Conservation (phyloP, 1,140 invertebrate species). For the Pentalonia nigronervosa region DNA sequence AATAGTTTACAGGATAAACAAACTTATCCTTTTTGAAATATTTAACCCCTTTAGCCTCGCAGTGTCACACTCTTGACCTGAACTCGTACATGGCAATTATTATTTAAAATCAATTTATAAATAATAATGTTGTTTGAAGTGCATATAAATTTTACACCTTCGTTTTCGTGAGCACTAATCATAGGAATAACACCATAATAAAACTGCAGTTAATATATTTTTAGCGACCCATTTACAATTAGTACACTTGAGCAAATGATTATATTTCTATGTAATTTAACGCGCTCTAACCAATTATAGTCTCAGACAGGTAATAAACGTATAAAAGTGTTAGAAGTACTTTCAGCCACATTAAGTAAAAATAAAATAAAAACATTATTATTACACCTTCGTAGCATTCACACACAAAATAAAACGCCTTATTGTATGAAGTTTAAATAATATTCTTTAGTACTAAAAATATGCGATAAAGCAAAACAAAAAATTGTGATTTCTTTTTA, state of each 20-base stretch:
- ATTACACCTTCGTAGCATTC: not conserved
- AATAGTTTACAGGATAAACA: constrained; percentile 25
- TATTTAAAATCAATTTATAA: not conserved
- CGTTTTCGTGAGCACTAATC: not conserved
- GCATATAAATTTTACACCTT: not conserved
- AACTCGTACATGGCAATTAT: not conserved
- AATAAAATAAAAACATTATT: not conserved
- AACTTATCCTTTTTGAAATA: constrained; percentile 32
- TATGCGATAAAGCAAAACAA: not conserved
- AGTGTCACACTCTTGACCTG: not conserved
- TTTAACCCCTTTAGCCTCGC: not conserved
- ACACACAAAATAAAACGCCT: not conserved
- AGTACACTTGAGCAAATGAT: constrained; percentile 23
- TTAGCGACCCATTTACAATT: constrained; percentile 24
- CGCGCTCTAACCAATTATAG: not conserved
- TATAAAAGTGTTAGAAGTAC: constrained; percentile 32
- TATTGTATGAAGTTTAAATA: not conserved
- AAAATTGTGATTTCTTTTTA: not conserved
- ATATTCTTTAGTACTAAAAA: not conserved
- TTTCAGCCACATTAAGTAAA: not conserved
- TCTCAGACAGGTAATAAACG: not conserved
- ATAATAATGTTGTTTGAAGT: not conserved
- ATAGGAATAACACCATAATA: not conserved
- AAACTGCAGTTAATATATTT: not conserved
- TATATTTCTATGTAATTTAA: constrained; percentile 30